Percentiles rank a stretch among this genome's conserved stretches.
Conservation (phyloP, 2,888 invertebrate genomes). For the Zygaena filipendulae region DNA sequence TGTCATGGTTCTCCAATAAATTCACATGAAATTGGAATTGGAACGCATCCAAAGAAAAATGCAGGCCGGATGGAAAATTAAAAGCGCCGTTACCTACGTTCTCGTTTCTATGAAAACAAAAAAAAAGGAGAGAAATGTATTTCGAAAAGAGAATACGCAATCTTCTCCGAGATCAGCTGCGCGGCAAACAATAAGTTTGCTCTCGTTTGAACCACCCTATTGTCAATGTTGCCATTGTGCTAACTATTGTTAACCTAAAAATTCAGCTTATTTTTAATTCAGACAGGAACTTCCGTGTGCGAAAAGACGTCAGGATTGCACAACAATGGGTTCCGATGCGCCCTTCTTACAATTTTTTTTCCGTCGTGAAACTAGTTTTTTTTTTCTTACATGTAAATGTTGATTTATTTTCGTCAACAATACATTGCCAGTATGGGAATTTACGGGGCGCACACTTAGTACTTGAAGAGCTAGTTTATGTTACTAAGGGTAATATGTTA, state of each 20-base stretch:
- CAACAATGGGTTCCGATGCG: conserved; percentile 28
- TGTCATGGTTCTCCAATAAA: too few relatives aligned
- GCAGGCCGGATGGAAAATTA: conserved; percentile 29
- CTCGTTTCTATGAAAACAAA: too few relatives aligned
- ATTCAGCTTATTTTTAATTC: conserved; percentile 38
- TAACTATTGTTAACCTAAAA: conserved; percentile 44
- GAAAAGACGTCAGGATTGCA: conserved; percentile 26
- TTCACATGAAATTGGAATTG: too few relatives aligned
- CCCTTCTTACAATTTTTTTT: conserved; percentile 37
- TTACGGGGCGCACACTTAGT: conserved; percentile 25
- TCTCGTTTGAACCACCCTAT: conserved; percentile 45
- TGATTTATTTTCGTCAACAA: conserved; percentile 65
- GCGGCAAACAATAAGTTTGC: conserved; percentile 33
- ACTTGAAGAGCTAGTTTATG: conserved; percentile 28
- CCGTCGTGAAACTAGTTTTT: conserved; percentile 49
- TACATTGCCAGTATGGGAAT: conserved; percentile 52
- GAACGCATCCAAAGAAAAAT: conserved; percentile 26
- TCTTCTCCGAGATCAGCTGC: conserved; percentile 46
- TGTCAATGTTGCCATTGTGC: conserved; percentile 40
- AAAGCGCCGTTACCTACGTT: conserved; percentile 32
- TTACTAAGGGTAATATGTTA: conserved; percentile 26
- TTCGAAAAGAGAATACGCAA: conserved; percentile 31
- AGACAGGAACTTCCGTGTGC: conserved; percentile 59
- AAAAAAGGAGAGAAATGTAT: conserved; percentile 33
- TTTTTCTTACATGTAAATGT: conserved; percentile 54